Conservation (phyloP, 2,113 vertebrate species). For the Stigmatopora nigra region DNA sequence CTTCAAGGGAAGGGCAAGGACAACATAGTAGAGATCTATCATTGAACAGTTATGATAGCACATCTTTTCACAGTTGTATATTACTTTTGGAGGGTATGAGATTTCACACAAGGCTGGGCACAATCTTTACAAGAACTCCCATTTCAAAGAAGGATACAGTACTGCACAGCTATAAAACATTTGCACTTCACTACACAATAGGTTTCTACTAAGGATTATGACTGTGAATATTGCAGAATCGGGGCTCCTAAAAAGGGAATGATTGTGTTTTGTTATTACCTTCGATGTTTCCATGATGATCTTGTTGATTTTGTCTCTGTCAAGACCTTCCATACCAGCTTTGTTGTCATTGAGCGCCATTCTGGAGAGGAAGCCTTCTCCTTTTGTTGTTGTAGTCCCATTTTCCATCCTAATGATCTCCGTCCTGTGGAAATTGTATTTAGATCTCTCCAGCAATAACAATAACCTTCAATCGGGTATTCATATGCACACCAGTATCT, state of each 20-base stretch:
- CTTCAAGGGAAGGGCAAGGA: slow-evolving; percentile 58
- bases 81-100: slow-evolving; percentile 1
- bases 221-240: background rate
- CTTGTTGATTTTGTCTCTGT: slow-evolving; percentile 96
- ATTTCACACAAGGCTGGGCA: slow-evolving; percentile 25
- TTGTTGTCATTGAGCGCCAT: slow-evolving; percentile 98
- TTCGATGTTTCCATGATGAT: slow-evolving; percentile 95
- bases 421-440: background rate
- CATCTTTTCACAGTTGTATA: slow-evolving; percentile 10
- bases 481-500: background rate
- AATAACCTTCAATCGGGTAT: background rate
- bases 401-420: slow-evolving; percentile 45
- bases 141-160: background rate
- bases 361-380: slow-evolving; percentile 76
- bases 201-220: background rate
- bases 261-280: slow-evolving; percentile 57
- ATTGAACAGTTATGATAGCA: slow-evolving; percentile 6
- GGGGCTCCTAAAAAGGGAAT: background rate
- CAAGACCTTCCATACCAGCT: slow-evolving; percentile 94
- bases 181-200: slow-evolving; percentile 3
- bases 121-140: slow-evolving; percentile 7
- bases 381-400: slow-evolving; percentile 26
- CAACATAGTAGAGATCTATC: slow-evolving; percentile 11
- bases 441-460: background rate
- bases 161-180: slow-evolving; percentile 1